Evolutionary conservation across 2,113 vertebrate genomes (phyloP).

Genomic region (Steatornis caripensis): DNA sequence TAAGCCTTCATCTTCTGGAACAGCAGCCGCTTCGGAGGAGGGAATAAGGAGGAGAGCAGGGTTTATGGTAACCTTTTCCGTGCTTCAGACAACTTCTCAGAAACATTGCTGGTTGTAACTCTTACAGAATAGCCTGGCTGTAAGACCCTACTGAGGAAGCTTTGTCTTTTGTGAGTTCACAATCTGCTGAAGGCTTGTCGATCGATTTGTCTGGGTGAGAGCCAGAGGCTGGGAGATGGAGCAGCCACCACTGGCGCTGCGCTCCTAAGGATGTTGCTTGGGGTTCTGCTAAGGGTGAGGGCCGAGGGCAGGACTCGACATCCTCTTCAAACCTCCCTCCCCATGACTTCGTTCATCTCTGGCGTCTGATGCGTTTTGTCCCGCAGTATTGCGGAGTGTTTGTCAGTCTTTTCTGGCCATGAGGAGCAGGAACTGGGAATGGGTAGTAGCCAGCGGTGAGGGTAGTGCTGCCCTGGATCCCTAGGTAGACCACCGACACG

Average conservation of each 20-base stretch:
- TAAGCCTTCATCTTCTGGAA: slow-evolving; percentile 12
- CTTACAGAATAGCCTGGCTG: neutral
- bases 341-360: neutral
- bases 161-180: neutral
- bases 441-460: neutral
- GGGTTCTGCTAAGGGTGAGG: neutral
- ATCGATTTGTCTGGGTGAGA: neutral
- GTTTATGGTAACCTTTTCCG: neutral
- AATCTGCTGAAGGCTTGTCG: neutral
- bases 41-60: neutral
- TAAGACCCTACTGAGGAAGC: no score
- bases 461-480: neutral
- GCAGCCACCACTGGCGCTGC: neutral
- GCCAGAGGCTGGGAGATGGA: neutral
- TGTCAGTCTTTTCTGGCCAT: neutral
- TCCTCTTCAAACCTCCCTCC: neutral
- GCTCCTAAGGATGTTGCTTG: neutral
- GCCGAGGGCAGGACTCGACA: neutral
- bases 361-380: neutral
- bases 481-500: fast-evolving
- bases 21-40: neutral
- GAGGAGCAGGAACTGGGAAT: neutral
- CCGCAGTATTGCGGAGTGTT: fast-evolving
- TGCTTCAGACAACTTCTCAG: neutral
- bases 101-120: neutral